phyloP scores from a whole-genome alignment of 2,113 vertebrate genomes.

The Melanotaenia duboulayi region DNA sequence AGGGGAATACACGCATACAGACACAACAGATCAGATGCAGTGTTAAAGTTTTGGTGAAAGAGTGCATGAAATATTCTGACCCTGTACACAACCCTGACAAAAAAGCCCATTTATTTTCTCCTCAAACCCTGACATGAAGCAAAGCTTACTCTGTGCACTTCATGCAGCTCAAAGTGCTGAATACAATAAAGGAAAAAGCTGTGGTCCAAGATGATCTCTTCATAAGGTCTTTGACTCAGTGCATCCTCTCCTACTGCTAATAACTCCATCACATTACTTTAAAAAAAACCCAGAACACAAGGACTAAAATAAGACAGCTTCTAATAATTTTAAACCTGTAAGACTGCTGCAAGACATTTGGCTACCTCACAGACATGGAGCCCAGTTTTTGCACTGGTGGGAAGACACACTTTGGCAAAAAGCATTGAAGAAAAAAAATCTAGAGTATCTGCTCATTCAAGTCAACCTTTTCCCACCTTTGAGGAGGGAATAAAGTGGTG shows the following conservation, averaged over 20 bases:
- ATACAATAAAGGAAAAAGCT: slow-evolving; percentile 34
- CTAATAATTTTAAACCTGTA: slow-evolving; percentile 23
- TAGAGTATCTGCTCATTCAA: slow-evolving; percentile 62
- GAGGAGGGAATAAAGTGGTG: slow-evolving; percentile 38
- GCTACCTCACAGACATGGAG: slow-evolving; percentile 62
- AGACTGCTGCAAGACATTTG: slow-evolving; percentile 40
- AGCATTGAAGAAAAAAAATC: slow-evolving; percentile 49
- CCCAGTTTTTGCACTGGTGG: slow-evolving; percentile 53
- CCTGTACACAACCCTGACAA: slow-evolving; percentile 43
- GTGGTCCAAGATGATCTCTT: slow-evolving; percentile 40
- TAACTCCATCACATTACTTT: slow-evolving; percentile 21
- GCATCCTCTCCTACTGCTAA: slow-evolving; percentile 17
- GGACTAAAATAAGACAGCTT: slow-evolving; percentile 47
- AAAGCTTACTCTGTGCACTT: slow-evolving; percentile 20
- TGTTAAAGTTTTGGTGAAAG: slow-evolving; percentile 37
- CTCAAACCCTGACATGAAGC: slow-evolving; percentile 41
- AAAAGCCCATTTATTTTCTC: slow-evolving; percentile 41
- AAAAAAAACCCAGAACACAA: not conserved
- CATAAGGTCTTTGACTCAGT: slow-evolving; percentile 33
- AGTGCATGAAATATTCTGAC: slow-evolving; percentile 33
- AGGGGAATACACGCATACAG: slow-evolving; percentile 8
- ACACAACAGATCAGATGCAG: slow-evolving; percentile 41
- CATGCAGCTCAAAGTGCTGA: slow-evolving; percentile 48
- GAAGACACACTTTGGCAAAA: slow-evolving; percentile 78
- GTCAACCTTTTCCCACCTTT: slow-evolving; percentile 50